Percentiles rank a stretch among this genome's conserved stretches.
These are phyloP conservation scores for Chauna torquata DNA, from an alignment of 2,113 vertebrate genomes.

Conservation along the genomic window DNA sequence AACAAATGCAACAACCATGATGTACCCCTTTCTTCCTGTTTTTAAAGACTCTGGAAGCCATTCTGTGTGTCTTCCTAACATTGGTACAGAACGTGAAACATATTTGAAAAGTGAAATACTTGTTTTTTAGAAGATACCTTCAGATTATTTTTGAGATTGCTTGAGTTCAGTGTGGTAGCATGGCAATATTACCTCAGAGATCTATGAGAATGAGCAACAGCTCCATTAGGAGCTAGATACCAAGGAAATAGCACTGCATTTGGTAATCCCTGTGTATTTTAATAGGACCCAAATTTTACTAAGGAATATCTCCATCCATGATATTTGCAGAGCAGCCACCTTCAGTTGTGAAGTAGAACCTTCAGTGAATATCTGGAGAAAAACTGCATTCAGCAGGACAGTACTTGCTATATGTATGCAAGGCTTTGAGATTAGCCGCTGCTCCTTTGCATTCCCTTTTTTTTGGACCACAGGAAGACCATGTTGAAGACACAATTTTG, in stretches of 20 bases:
- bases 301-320: background rate
- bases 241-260: too few relatives aligned
- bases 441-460: background rate
- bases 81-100: background rate
- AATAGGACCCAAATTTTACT: background rate
- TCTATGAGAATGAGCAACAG: background rate
- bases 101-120: background rate
- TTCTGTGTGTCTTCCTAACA: background rate
- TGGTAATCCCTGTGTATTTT: background rate
- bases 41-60: background rate
- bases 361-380: background rate
- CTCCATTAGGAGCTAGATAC: background rate
- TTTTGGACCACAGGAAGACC: rapidly evolving
- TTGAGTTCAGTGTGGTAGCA: background rate
- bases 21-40: background rate
- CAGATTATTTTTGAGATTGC: background rate
- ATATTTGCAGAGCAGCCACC: background rate
- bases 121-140: background rate
- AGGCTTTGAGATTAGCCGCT: background rate
- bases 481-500: background rate
- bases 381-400: background rate
- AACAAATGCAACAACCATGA: background rate
- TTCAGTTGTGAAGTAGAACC: too few relatives aligned
- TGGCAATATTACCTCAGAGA: rapidly evolving
- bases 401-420: background rate